Percentiles rank a stretch among this genome's conserved stretches.
Evolutionary conservation across 2,888 invertebrate species (phyloP).

Genomic region (Zaprionus lineosus): DNA sequence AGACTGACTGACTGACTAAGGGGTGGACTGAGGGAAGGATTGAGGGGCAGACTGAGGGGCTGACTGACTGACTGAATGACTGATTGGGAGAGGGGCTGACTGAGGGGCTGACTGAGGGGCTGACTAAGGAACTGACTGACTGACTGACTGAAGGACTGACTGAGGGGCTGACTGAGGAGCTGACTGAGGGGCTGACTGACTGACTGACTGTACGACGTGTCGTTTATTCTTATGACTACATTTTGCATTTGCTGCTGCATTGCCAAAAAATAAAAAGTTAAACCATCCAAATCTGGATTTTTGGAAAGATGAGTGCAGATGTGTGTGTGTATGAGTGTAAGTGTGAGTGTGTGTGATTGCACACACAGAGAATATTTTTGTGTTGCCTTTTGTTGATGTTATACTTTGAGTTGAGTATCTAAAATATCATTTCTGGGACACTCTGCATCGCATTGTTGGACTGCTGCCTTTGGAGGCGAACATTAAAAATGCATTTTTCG

Average conservation of each 20-base stretch:
- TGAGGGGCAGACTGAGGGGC: too few species aligned
- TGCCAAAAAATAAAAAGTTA: conserved; percentile 41
- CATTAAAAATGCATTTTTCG: conserved; percentile 26
- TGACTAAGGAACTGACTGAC: conserved; percentile 4
- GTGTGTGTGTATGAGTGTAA: too few species aligned
- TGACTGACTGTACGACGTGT: conserved; percentile 52
- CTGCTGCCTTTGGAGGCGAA: too few species aligned
- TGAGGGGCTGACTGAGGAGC: conserved; percentile 5
- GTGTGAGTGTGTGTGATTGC: too few species aligned
- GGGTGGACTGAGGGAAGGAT: too few species aligned
- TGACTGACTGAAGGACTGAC: conserved; percentile 19
- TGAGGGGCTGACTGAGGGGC: too few species aligned
- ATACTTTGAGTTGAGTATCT: conserved; percentile 29
- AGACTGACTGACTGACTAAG: too few species aligned
- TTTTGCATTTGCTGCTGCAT: conserved; percentile 56
- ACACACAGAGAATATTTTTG: too few species aligned
- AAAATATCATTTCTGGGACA: not conserved
- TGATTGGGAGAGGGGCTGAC: too few species aligned
- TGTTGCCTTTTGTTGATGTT: conserved; percentile 38
- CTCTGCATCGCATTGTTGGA: conserved; percentile 8
- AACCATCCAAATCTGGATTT: too few species aligned
- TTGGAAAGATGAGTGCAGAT: too few species aligned
- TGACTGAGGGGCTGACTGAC: conserved; percentile 19
- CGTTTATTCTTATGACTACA: conserved; percentile 49
- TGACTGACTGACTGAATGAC: too few species aligned